Base-by-base conservation (phyloP, 2,888 invertebrate genomes). In the Lasioglossum zephyrum region DNA sequence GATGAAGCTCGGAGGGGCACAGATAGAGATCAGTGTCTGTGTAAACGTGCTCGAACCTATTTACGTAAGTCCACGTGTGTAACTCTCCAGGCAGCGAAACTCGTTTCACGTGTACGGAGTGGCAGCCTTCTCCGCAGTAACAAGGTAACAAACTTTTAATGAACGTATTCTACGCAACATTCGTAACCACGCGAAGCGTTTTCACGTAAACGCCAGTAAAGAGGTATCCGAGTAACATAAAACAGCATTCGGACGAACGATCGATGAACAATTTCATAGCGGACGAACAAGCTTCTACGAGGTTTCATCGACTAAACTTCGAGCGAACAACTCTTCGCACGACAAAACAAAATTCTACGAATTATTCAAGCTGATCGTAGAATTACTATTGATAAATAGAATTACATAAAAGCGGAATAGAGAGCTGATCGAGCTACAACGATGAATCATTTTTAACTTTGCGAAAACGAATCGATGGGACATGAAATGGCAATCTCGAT, bases 121-220 rank as follows among this genome's bases (percentile, higher is more conserved):
- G 77, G 57, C 73, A 81, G 36, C 41, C 60, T 73, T 73, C 36
- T 44, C 44, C 31, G 22, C 49, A 16, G 47, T 86, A 82, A 86
- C 77, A 79, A 74, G 82, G 69, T 79, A 79, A 85, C 77, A 82
- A 86, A 86, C 79, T 86, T 86, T 86, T 82, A 86, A 86, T 86
- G 77, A 86, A 85, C 85, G 73, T 82, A 73, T 85, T 82, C 57
- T 47, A 77, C 73, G 63, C 41, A 53, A 36, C 72, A 73, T 74
- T 72, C 26, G 11, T n/a, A 81, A 70, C 31, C 75, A 39, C 26
- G 16, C 49, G 13, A 16, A 49, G 69, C 76, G 73, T 75, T 77
- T 75, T 75, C 72, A 13, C 44, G 73, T 70, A 53, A 76, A 84
- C 31, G 47, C 47, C 31, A 13, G 18, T 73, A 47, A 53, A 47